Evolutionary conservation across 2,113 vertebrate genomes (phyloP).

Genomic region (Anthoscopus minutus): DNA sequence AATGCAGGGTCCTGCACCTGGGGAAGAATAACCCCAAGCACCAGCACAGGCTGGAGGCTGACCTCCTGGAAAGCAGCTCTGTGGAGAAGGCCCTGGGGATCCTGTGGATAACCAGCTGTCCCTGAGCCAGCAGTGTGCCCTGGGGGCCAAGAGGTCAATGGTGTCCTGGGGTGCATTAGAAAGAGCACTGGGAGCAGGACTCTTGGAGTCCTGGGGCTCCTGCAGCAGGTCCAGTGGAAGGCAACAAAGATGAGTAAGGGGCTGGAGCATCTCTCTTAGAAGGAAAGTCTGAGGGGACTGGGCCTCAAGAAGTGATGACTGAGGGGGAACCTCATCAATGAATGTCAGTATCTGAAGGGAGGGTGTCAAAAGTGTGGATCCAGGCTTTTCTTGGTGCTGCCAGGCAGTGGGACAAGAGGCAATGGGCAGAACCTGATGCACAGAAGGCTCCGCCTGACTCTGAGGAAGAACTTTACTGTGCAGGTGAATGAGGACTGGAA

Average conservation of each 20-base stretch:
- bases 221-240: not conserved
- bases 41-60: not conserved
- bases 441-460: not conserved
- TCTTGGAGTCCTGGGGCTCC: too few species aligned
- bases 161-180: not conserved
- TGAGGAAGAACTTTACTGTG: not conserved
- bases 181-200: not conserved
- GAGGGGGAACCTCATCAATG: rapidly evolving
- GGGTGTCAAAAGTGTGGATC: not conserved
- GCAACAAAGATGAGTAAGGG: not conserved
- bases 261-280: not conserved
- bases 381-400: not conserved
- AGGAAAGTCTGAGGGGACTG: not conserved
- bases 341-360: not conserved
- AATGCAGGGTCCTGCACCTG: not conserved
- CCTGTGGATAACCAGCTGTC: too few species aligned
- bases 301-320: rapidly evolving
- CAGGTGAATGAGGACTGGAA: not conserved
- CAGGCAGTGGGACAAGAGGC: not conserved
- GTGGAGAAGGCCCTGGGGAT: not conserved
- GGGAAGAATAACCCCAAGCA: not conserved
- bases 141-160: not conserved
- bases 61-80: not conserved
- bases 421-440: not conserved
- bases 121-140: not conserved